phyloP scores from a whole-genome alignment of 2,888 invertebrate genomes.

The Tineola bisselliella region DNA sequence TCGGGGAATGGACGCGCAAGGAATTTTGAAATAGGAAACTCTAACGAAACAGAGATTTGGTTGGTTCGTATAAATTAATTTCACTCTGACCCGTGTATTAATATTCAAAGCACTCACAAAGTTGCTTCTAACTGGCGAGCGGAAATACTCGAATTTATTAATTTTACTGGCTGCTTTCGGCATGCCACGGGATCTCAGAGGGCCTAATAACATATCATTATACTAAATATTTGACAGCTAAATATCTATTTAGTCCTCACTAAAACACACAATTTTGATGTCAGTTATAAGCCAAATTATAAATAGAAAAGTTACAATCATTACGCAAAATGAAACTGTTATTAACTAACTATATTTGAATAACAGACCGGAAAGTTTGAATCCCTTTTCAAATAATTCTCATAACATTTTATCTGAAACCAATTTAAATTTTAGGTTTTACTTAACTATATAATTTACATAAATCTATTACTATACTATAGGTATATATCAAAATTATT shows the following conservation, averaged over 20 bases:
- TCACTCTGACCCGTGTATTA: slow-evolving; percentile 56
- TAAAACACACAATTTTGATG: neutral
- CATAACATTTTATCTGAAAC: no score
- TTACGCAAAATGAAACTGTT: neutral
- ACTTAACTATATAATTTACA: no score
- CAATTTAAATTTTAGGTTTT: no score
- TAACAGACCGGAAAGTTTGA: no score
- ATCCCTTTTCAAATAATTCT: no score
- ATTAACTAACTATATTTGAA: neutral
- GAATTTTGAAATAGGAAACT: slow-evolving; percentile 53
- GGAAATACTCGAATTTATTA: slow-evolving; percentile 56
- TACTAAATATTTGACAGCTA: slow-evolving; percentile 21
- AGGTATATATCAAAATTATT: no score
- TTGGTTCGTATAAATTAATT: slow-evolving; percentile 60
- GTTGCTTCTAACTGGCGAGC: slow-evolving; percentile 52
- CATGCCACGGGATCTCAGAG: slow-evolving; percentile 26
- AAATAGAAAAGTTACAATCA: neutral
- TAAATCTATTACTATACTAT: no score
- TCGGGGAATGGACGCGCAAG: slow-evolving; percentile 38
- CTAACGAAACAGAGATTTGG: slow-evolving; percentile 45
- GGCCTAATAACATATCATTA: slow-evolving; percentile 29
- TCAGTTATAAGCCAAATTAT: neutral
- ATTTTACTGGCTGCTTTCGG: slow-evolving; percentile 43
- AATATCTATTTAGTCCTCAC: neutral
- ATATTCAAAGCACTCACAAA: slow-evolving; percentile 62